Conservation (phyloP, 2,888 invertebrate species). For the Craniophora ligustri region DNA sequence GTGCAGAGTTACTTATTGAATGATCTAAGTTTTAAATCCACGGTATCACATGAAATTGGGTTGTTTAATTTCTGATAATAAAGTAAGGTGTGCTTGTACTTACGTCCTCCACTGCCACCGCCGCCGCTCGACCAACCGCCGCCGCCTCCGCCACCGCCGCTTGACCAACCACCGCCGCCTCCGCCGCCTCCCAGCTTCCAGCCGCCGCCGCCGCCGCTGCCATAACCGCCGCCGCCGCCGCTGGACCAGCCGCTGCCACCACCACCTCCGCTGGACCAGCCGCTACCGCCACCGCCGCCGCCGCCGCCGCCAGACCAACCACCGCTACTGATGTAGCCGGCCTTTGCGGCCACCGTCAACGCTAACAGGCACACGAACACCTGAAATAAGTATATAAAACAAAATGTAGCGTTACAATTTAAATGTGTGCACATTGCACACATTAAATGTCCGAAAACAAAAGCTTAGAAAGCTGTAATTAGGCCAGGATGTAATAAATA, state of each 20-base stretch:
- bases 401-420: slow-evolving; percentile 3
- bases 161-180: slow-evolving; percentile 56
- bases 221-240: slow-evolving; percentile 52
- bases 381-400: slow-evolving; percentile 58
- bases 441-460: not conserved
- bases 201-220: slow-evolving; percentile 57
- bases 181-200: slow-evolving; percentile 58
- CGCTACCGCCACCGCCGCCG: slow-evolving; percentile 63
- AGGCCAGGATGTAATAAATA: too few relatives aligned
- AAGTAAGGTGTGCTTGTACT: too few relatives aligned
- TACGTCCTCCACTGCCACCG: slow-evolving; percentile 51
- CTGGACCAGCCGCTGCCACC: slow-evolving; percentile 69
- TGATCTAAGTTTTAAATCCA: too few relatives aligned
- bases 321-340: slow-evolving; percentile 73
- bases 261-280: slow-evolving; percentile 66
- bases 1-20: too few relatives aligned
- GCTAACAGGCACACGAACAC: slow-evolving; percentile 83
- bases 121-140: slow-evolving; percentile 58
- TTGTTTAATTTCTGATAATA: too few relatives aligned
- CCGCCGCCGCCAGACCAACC: slow-evolving; percentile 61
- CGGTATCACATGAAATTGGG: too few relatives aligned
- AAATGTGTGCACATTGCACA: not conserved
- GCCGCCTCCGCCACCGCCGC: slow-evolving; percentile 65
- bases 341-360: slow-evolving; percentile 74
- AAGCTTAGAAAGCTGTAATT: too few relatives aligned